Conservation (phyloP, 1,140 invertebrate species). For the Microplitis demolitor region DNA sequence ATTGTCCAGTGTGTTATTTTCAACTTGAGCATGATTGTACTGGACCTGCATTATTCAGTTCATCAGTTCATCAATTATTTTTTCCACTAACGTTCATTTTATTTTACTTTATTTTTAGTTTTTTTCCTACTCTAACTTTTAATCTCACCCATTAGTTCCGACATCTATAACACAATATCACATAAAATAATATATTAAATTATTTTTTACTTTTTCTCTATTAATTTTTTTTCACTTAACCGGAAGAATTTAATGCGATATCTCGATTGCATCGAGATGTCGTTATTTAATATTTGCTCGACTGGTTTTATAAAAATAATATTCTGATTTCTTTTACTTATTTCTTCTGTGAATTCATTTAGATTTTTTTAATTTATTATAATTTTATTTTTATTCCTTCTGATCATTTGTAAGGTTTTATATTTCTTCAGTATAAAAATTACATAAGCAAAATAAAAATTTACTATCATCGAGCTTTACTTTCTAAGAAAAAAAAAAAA, state of each 20-base stretch:
- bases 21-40: conserved; percentile 25
- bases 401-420: too few relatives aligned
- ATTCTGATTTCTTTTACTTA: neutral
- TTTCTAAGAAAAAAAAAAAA: too few relatives aligned
- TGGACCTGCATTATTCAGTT: neutral
- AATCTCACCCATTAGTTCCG: neutral
- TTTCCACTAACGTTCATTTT: neutral
- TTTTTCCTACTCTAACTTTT: neutral
- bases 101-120: neutral
- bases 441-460: too few relatives aligned
- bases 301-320: conserved; percentile 1
- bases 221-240: neutral
- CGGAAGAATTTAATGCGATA: conserved; percentile 12
- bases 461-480: too few relatives aligned
- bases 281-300: neutral
- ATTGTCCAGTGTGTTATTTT: conserved; percentile 44
- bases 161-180: too few relatives aligned
- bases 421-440: too few relatives aligned
- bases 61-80: neutral
- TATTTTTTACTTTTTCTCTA: neutral
- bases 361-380: neutral
- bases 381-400: too few relatives aligned
- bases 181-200: too few relatives aligned
- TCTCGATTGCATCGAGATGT: neutral
- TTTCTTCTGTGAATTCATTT: neutral